Evolutionary conservation across 2,113 vertebrate genomes (phyloP).

Genomic region (Thymallus thymallus): DNA sequence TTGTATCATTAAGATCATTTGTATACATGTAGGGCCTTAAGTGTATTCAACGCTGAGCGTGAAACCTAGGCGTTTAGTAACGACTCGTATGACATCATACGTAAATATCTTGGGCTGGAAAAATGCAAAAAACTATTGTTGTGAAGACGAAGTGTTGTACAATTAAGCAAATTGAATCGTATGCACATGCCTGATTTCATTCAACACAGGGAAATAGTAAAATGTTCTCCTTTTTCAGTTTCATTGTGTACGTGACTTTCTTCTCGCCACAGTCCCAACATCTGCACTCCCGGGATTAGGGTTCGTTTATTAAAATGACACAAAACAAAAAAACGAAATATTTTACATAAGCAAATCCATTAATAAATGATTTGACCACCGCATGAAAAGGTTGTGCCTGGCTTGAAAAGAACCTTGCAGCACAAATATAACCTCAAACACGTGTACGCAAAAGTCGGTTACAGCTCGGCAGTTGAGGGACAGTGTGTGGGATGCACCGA

Average conservation of each 20-base stretch:
- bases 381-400: constrained; percentile 23
- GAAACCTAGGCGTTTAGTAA: constrained; percentile 12
- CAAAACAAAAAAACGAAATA: no score
- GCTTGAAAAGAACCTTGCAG: constrained; percentile 47
- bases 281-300: constrained; percentile 37
- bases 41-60: background rate
- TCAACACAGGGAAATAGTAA: constrained; percentile 39
- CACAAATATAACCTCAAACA: constrained; percentile 40
- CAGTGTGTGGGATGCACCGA: no score
- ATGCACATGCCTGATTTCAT: constrained; percentile 45
- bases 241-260: constrained; percentile 45
- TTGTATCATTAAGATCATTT: constrained; percentile 42
- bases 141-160: constrained; percentile 18
- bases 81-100: constrained; percentile 32
- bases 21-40: constrained; percentile 38
- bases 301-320: constrained; percentile 67
- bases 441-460: constrained; percentile 57
- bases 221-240: constrained; percentile 27
- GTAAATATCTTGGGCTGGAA: constrained; percentile 41
- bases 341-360: constrained; percentile 34
- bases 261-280: constrained; percentile 34
- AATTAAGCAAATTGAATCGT: constrained; percentile 48
- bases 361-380: constrained; percentile 9
- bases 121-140: constrained; percentile 57
- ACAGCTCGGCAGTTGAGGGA: no score